Percentiles rank a stretch among this genome's conserved stretches.
Evolutionary conservation across 2,797 vertebrate species (phyloP).

Genomic region (Urophycis tenuis): DNA sequence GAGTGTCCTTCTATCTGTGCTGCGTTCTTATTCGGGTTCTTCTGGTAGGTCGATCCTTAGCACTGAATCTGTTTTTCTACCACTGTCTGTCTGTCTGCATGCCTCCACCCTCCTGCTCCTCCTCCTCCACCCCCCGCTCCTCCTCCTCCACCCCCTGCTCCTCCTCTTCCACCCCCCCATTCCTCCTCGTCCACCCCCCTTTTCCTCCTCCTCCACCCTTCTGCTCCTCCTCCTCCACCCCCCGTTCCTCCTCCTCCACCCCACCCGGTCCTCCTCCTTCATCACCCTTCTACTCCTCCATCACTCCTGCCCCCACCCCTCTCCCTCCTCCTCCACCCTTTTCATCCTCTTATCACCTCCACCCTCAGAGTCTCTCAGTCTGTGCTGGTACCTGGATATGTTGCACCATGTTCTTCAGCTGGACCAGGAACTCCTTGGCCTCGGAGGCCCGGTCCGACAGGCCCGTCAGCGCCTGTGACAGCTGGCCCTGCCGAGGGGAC

Average conservation of each 20-base stretch:
- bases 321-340: not conserved
- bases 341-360: constrained; percentile 13
- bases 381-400: constrained; percentile 86
- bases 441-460: constrained; percentile 94
- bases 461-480: constrained; percentile 90
- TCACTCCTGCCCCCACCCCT: no score
- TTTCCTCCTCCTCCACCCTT: not conserved
- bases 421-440: constrained; percentile 95
- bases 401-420: constrained; percentile 95
- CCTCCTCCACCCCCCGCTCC: no score
- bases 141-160: not conserved
- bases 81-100: not conserved
- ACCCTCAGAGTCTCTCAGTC: constrained; percentile 18
- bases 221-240: constrained; percentile 15
- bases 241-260: not conserved
- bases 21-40: no score
- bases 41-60: not conserved
- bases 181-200: no score
- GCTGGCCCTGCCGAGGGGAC: constrained; percentile 79
- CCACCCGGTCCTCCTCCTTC: not conserved
- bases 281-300: no score
- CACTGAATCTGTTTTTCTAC: not conserved
- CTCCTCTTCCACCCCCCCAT: no score
- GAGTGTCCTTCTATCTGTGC: no score
- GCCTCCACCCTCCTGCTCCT: not conserved